Evolutionary conservation across 1,140 invertebrate species (phyloP), one percentile per base, ranked within the genome.

Genomic region (Hydropsyche tenuis): DNA sequence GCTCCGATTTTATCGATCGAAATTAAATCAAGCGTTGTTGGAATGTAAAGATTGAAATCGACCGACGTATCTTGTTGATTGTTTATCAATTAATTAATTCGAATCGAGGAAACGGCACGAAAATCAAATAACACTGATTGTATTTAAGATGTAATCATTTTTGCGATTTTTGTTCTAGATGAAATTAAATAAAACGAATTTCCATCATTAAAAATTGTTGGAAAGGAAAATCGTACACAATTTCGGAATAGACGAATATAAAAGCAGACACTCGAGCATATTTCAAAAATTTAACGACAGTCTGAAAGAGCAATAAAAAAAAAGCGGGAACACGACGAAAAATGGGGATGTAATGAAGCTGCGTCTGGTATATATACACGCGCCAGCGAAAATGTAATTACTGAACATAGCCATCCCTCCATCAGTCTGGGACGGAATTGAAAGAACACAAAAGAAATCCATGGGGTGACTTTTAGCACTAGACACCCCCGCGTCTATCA

Each of bases 361-460:
- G 37, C 14, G 63, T 43, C 63, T 65, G 27, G n/a, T 12, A 37
- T n/a, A n/a, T n/a, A n/a, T n/a, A 43, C 20, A 65, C 42, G 30
- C 18, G n/a, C 16, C 43, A 64, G 30, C 20, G 37, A n/a, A 56
- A 70, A 70, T 70, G 68, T 70, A 70, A 70, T 70, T 70, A 70
- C 48, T 20, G 51, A 56, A 60, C 3, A 9, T 56, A 46, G 7
- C n/a, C 45, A 27, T 45, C 27, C 37, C 18, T 22, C 20, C 56
- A 20, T 14, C 9, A 60, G 11, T 23, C 56, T 23, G 18, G 11
- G 11, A 22, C 20, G 22, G 22, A 60, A 60, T 60, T 60, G 56
- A 60, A 60, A 60, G 56, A 23, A 48, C 43, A 68, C 45, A 48
- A 48, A 68, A 68, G 20, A 25, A 66, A 66, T 43, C 18, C n/a